Conservation (phyloP, 2,797 vertebrate species). For the Mionectes olivaceus region DNA sequence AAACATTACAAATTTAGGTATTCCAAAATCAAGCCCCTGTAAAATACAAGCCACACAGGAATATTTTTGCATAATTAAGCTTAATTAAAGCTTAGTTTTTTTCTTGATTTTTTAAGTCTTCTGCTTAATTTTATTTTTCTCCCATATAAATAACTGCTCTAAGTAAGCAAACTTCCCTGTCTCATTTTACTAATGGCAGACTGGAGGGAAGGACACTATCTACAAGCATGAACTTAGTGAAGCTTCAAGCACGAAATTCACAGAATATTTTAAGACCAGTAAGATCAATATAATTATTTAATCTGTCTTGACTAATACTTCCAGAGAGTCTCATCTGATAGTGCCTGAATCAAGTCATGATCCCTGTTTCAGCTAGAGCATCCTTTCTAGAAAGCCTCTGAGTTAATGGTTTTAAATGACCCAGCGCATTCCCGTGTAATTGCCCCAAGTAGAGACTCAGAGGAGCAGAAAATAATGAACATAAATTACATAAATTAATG, state of each 20-base stretch:
- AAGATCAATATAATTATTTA: not conserved
- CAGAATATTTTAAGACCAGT: not conserved
- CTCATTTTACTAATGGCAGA: not conserved
- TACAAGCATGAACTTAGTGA: not conserved
- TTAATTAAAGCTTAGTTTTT: not conserved
- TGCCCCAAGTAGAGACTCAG: not conserved
- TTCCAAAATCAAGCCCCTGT: not conserved
- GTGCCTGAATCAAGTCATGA: not conserved
- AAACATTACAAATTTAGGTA: not conserved
- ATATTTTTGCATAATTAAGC: not conserved
- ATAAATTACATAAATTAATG: not conserved
- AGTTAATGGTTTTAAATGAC: not conserved
- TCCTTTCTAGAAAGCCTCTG: not conserved
- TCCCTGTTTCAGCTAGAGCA: not conserved
- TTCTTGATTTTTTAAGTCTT: not conserved
- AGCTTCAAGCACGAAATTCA: not conserved
- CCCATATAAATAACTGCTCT: not conserved
- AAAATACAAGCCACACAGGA: not conserved
- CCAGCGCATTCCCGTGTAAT: not conserved
- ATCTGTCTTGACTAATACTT: not conserved
- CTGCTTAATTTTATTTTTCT: not conserved
- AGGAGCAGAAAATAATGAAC: not conserved
- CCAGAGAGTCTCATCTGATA: fast-evolving
- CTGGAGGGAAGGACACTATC: not conserved
- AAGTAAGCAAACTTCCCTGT: not conserved